phyloP scores from a whole-genome alignment of 2,797 vertebrate genomes.

The Okamejei kenojei region DNA sequence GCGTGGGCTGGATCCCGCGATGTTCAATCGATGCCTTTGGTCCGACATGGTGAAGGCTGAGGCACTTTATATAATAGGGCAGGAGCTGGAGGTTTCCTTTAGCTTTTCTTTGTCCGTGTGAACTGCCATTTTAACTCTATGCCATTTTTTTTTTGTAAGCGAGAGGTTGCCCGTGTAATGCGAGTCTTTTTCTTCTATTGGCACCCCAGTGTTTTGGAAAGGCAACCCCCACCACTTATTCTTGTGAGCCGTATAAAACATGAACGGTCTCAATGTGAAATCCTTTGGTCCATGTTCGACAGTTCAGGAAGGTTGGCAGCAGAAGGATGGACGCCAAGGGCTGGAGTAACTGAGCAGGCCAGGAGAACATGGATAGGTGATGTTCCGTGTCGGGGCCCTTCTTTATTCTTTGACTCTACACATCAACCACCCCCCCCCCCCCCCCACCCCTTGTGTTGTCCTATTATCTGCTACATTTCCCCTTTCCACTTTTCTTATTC shows the following conservation, averaged over 20 bases:
- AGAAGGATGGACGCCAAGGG: not conserved
- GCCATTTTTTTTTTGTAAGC: not conserved
- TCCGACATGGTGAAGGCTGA: not conserved
- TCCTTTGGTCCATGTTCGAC: not conserved
- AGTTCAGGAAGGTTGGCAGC: not conserved
- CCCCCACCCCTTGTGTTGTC: no score
- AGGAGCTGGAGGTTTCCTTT: not conserved
- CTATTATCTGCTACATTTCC: no score
- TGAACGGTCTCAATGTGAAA: not conserved
- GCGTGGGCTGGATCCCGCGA: slow-evolving; percentile 6
- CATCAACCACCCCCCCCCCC: no score
- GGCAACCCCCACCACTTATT: not conserved
- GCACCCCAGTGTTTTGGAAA: not conserved
- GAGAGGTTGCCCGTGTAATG: not conserved
- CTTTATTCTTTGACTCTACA: no score
- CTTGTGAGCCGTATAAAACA: not conserved
- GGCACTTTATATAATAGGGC: not conserved
- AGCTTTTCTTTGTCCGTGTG: not conserved
- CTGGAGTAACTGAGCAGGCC: no score
- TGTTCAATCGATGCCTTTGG: not conserved
- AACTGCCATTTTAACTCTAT: not conserved
- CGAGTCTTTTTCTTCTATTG: not conserved
- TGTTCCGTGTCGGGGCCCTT: no score
- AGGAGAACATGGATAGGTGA: no score
- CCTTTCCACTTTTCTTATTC: no score